Evolutionary conservation across 1,140 invertebrate genomes (phyloP).

Genomic region (Calephelis virginiensis): DNA sequence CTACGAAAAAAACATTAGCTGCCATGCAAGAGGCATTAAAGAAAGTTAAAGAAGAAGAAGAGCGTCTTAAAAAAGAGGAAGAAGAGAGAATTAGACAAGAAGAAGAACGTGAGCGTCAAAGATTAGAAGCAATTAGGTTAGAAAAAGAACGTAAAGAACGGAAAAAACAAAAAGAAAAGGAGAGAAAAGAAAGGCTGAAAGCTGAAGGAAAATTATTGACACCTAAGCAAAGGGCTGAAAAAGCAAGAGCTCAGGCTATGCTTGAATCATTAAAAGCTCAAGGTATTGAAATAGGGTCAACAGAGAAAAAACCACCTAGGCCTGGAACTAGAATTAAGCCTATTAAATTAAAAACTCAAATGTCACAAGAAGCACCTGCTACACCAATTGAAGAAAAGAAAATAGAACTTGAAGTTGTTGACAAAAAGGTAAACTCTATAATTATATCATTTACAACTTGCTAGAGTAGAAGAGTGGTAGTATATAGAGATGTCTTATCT

Average conservation of each 20-base stretch:
- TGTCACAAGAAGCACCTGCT: slow-evolving; percentile 69
- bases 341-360: slow-evolving; percentile 84
- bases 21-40: slow-evolving; percentile 94
- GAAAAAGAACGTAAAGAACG: slow-evolving; percentile 93
- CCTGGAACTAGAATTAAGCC: slow-evolving; percentile 86
- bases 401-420: slow-evolving; percentile 80
- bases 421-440: slow-evolving; percentile 66
- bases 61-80: slow-evolving; percentile 86
- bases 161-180: slow-evolving; percentile 97
- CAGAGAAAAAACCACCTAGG: slow-evolving; percentile 82
- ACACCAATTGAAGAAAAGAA: slow-evolving; percentile 76
- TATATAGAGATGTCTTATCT: too few relatives aligned
- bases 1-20: slow-evolving; percentile 88
- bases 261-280: slow-evolving; percentile 92
- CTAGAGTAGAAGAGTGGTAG: too few relatives aligned
- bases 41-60: slow-evolving; percentile 94
- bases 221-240: slow-evolving; percentile 94
- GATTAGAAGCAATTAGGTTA: slow-evolving; percentile 86
- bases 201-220: slow-evolving; percentile 96
- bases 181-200: slow-evolving; percentile 94
- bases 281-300: slow-evolving; percentile 83
- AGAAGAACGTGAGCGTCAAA: slow-evolving; percentile 86
- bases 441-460: too few relatives aligned
- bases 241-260: slow-evolving; percentile 91
- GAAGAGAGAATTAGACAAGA: slow-evolving; percentile 87